phyloP scores from a whole-genome alignment of 2,797 vertebrate species.

The Margarornis squamiger region DNA sequence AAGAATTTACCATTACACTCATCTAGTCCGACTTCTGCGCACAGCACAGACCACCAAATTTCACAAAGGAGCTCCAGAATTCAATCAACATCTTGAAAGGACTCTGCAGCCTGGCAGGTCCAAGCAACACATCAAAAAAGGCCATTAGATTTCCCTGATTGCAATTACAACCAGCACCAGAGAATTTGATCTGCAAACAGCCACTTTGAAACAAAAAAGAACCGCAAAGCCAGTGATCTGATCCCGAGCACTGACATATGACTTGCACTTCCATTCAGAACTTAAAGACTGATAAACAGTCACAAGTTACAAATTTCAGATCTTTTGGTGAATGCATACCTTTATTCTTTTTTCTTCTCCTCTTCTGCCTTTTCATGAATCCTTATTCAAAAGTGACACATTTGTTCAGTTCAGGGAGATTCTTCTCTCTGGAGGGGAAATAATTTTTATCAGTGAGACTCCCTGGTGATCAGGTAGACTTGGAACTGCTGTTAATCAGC shows the following conservation, averaged over 20 bases:
- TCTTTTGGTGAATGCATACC: slow-evolving; percentile 63
- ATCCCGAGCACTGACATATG: not conserved
- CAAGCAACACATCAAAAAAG: not conserved
- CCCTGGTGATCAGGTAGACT: slow-evolving; percentile 83
- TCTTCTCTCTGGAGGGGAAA: slow-evolving; percentile 79
- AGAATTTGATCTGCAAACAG: slow-evolving; percentile 28
- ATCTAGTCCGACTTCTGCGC: not conserved
- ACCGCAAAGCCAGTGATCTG: slow-evolving; percentile 12
- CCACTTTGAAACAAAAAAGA: not conserved
- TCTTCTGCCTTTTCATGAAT: slow-evolving; percentile 74
- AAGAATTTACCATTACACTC: not conserved
- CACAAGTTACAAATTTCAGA: slow-evolving; percentile 65
- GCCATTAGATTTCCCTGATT: not conserved
- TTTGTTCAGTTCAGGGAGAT: slow-evolving; percentile 79
- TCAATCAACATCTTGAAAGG: not conserved
- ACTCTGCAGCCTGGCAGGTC: not conserved
- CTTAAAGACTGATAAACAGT: slow-evolving; percentile 65
- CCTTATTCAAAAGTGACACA: slow-evolving; percentile 80
- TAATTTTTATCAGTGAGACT: slow-evolving; percentile 83
- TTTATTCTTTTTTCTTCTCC: slow-evolving; percentile 71
- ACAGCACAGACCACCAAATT: not conserved
- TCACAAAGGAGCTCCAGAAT: not conserved
- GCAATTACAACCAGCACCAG: not conserved
- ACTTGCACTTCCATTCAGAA: slow-evolving; percentile 64
- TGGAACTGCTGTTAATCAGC: slow-evolving; percentile 82